Evolutionary conservation across 1,140 invertebrate species (phyloP), one percentile per base, ranked within the genome.

Genomic region (Acromyrmex heyeri): DNA sequence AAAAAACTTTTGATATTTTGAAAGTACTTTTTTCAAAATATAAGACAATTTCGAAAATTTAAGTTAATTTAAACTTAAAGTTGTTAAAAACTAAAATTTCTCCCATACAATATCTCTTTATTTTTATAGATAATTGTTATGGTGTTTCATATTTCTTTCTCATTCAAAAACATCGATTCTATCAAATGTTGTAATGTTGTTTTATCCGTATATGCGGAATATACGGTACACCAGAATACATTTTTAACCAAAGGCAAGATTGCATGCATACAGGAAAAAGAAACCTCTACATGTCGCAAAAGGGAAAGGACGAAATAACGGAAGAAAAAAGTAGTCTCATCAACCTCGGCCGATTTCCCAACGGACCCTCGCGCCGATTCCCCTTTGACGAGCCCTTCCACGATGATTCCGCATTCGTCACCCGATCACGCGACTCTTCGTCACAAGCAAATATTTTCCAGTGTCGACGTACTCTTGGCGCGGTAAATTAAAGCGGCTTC

Each of bases 301-400:
- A 65, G 59, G 72, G 73, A 85, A 55, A 55, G 82, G 48, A 27
- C 65, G 55, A 57, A 64, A 77, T 61, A 34, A 14, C 10, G 34
- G 61, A 2, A 62, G 48, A 48, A 62, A 75, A 86, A 65, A 69
- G 78, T 61, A 61, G 87, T 69, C 88, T 89, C 88, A 89, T 89
- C 87, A 87, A 65, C 88, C 65, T 57, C 77, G 76, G 30, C 72
- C 88, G 88, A 89, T 89, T 90, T 90, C 88, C 85, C 88, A 50
- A 21, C 44, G 87, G 88, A 89, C 85, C 55, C 76, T 67, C 75
- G 27, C 76, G 50, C n/a, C 30, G 30, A 30, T 62, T 72, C 44
- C 87, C 85, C 72, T 87, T 87, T 83, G 79, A 72, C 79, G 62
- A 59, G 34, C 59, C 70, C 75, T 79, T 86, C 76, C 48, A 48